phyloP scores from a whole-genome alignment of 2,113 vertebrate species.

The Channa maculata region DNA sequence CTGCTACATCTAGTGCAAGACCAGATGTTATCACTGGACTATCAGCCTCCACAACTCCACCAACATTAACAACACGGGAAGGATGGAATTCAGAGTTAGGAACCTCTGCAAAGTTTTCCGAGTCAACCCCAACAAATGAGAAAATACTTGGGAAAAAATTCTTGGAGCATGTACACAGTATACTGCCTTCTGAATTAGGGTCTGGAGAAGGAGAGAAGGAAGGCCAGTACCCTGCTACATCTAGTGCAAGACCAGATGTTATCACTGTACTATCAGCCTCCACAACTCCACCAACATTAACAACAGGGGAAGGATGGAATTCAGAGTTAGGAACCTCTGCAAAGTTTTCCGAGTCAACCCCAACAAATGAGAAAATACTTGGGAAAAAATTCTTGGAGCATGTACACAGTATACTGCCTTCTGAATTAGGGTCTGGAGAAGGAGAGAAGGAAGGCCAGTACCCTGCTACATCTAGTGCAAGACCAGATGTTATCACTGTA shows the following conservation, averaged over 20 bases:
- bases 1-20: not conserved
- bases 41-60: no score
- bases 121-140: no score
- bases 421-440: constrained; percentile 13
- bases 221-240: not conserved
- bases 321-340: not conserved
- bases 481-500: not conserved
- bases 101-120: not conserved
- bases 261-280: not conserved
- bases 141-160: no score
- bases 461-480: not conserved
- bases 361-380: no score
- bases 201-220: not conserved
- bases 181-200: not conserved
- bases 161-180: no score
- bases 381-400: no score
- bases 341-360: not conserved
- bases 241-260: not conserved
- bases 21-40: no score
- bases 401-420: not conserved
- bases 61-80: no score
- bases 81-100: not conserved
- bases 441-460: not conserved
- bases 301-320: fast-evolving
- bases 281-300: not conserved